These are phyloP conservation scores for Brienomyrus longianalis DNA, from an alignment of 2,113 vertebrate genomes.

Conservation along the genomic window DNA sequence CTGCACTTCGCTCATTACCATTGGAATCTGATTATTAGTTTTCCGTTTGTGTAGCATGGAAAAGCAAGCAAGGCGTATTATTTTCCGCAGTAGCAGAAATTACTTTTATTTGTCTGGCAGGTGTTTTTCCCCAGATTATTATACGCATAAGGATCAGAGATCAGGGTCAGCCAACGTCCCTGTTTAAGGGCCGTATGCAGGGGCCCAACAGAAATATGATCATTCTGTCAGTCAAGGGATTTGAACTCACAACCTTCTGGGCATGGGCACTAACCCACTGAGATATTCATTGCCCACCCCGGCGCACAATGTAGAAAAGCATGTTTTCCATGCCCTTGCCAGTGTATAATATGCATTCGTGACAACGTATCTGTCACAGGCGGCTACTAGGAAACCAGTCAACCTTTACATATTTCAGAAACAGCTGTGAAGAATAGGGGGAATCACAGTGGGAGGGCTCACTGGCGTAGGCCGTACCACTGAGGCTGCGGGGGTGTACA, in stretches of 20 bases:
- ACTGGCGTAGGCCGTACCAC: neutral
- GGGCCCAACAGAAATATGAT: neutral
- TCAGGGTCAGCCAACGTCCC: neutral
- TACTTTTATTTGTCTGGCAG: neutral
- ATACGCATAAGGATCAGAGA: neutral
- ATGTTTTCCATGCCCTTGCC: neutral
- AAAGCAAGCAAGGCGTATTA: neutral
- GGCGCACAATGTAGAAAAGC: neutral
- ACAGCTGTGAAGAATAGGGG: neutral
- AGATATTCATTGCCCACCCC: neutral
- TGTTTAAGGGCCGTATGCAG: neutral
- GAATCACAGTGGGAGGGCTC: neutral
- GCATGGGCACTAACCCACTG: neutral
- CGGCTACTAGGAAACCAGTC: slow-evolving; percentile 7
- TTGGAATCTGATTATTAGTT: neutral
- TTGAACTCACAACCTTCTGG: neutral
- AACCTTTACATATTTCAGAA: neutral
- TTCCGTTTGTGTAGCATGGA: neutral
- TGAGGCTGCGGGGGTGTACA: neutral
- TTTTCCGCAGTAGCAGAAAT: neutral
- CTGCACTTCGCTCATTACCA: neutral
- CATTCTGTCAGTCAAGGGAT: neutral
- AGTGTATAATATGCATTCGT: neutral
- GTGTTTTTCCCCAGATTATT: neutral
- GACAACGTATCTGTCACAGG: neutral